These are phyloP conservation scores for Tipula vernalis DNA, from an alignment of 2,888 invertebrate species.

Conservation along the genomic window DNA sequence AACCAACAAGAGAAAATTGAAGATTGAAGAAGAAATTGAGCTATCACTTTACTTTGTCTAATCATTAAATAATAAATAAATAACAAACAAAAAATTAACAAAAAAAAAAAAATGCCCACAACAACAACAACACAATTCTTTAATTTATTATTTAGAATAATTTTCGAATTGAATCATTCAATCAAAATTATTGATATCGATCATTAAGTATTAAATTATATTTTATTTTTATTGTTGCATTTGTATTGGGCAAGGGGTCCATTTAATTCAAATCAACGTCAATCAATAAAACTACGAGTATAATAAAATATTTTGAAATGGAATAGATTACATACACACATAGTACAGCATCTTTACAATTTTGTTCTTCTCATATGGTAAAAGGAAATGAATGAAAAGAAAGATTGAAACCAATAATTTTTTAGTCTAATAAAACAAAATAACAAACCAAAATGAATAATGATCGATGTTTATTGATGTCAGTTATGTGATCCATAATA, in stretches of 20 bases:
- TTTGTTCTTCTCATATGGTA: neutral
- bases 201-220: slow-evolving; percentile 7
- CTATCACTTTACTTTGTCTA: neutral
- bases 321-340: neutral
- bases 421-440: neutral
- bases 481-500: neutral
- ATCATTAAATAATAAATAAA: neutral
- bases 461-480: slow-evolving; percentile 8
- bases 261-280: slow-evolving; percentile 12
- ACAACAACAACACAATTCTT: neutral
- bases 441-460: neutral
- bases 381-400: neutral
- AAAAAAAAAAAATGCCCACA: neutral
- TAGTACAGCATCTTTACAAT: neutral
- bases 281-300: neutral
- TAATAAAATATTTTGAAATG: neutral
- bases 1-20: neutral
- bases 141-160: neutral
- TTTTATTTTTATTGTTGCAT: neutral
- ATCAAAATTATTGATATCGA: slow-evolving; percentile 11
- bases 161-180: neutral
- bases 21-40: neutral
- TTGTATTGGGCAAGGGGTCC: neutral
- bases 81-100: neutral
- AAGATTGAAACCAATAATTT: neutral